Percentiles rank a stretch among this genome's conserved stretches.
Evolutionary conservation across 2,113 vertebrate genomes (phyloP).

Genomic region (Carollia perspicillata): DNA sequence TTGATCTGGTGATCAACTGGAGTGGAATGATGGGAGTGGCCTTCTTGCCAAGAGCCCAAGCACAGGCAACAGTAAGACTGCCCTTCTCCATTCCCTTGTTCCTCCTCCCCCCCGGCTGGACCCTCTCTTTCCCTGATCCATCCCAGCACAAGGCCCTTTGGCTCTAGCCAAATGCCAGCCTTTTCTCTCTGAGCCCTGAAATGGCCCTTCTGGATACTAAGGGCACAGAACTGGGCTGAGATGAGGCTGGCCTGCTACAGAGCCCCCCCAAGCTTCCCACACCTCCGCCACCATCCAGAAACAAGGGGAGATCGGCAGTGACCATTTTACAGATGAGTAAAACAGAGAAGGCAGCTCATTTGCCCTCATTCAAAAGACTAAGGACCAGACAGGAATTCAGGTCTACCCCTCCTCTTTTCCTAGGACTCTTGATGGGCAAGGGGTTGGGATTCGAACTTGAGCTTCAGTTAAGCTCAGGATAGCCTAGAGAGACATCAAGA

Average conservation of each 20-base stretch:
- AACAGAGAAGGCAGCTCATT: background rate
- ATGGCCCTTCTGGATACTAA: background rate
- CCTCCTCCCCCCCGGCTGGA: background rate
- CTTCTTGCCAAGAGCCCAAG: background rate
- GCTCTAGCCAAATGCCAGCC: background rate
- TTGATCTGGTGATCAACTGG: background rate
- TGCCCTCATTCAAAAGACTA: background rate
- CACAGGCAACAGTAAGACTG: background rate
- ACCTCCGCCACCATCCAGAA: background rate
- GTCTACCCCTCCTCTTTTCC: background rate
- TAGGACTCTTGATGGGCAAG: background rate
- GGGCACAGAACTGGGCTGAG: background rate
- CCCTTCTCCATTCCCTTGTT: background rate
- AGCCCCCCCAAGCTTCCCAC: background rate
- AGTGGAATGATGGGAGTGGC: background rate
- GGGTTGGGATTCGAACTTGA: background rate
- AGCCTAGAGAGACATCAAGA: background rate
- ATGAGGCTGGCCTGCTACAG: background rate
- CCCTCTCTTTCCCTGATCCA: background rate
- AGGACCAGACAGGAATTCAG: background rate
- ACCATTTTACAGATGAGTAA: background rate
- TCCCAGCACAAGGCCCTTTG: background rate
- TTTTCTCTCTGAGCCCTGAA: background rate
- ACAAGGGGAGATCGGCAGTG: background rate
- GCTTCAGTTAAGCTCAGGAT: background rate